phyloP scores from a whole-genome alignment of 2,797 vertebrate genomes.

The Myotis myotis region DNA sequence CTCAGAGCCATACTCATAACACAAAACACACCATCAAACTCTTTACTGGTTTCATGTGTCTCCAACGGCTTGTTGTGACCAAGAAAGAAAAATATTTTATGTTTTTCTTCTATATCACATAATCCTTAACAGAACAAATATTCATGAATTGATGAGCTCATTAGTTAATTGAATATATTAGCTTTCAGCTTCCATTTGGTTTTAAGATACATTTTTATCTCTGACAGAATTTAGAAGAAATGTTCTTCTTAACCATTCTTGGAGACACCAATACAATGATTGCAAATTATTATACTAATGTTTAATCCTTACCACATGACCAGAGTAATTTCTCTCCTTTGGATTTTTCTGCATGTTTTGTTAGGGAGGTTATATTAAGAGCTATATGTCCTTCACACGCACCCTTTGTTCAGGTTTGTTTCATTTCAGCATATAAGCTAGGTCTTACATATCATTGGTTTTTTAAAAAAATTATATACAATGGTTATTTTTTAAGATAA shows the following conservation, averaged over 20 bases:
- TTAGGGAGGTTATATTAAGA: neutral
- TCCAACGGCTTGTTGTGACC: neutral
- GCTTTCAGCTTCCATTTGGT: neutral
- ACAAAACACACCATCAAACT: neutral
- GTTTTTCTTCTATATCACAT: neutral
- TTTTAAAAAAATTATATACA: constrained; percentile 42
- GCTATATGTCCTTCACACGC: constrained; percentile 28
- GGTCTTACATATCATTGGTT: constrained; percentile 30
- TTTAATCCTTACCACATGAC: neutral
- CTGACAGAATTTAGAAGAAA: constrained; percentile 11
- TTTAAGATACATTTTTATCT: neutral
- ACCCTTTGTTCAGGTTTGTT: constrained; percentile 63
- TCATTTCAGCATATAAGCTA: constrained; percentile 58
- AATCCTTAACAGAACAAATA: neutral
- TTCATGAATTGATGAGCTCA: neutral
- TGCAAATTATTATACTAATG: neutral
- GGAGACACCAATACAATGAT: neutral
- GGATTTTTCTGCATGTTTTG: neutral
- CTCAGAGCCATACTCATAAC: neutral
- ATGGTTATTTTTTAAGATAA: constrained; percentile 54
- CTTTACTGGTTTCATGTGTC: neutral
- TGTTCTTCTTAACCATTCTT: neutral
- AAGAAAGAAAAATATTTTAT: neutral
- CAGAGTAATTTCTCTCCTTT: neutral
- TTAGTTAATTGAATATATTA: neutral